Evolutionary conservation across 2,888 invertebrate species (phyloP), one percentile per base, ranked within the genome.

Genomic region (Apamea anceps): DNA sequence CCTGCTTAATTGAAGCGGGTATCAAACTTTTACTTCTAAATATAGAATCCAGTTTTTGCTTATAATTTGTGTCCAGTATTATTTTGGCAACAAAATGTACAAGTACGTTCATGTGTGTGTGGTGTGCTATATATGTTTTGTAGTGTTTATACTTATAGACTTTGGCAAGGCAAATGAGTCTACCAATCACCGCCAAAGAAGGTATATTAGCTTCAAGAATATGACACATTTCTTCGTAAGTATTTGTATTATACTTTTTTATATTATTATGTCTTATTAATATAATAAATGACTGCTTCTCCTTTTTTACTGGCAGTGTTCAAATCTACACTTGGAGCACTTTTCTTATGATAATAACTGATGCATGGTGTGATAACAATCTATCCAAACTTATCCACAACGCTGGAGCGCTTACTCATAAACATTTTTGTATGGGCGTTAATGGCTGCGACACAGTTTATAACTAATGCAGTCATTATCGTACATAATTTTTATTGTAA

Each of bases 151-250:
- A 15, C 76, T 93, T 32, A 89, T 94, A 75, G 92, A 94, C 74
- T 89, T 87, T 51, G 91, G 94, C 80, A 92, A 93, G 51, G 95
- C 94, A 4, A 93, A 91, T 80, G 91, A 92, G 72, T 84, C 80
- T 25, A 77, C 72, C 42, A 89, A 51, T 72, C 85, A 91, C 28
- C 90, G 95, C 45, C 91, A 92, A 12, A 93, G 78, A 80, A 92
- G 96, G 84, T 96, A 91, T 85, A 84, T 96, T 62, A 92, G 92
- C 63, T 95, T 96, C 72, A 89, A 87, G 62, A 96, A 96, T 85
- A 91, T 93, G 76, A 91, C 96, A 5, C 93, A 90, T 84, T 95
- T 96, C 85, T 96, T 96, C 74, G 96, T 96, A 91, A 96, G 96
- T 76, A 82, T 54, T n/a, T n/a, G n/a, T 13, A 60, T n/a, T 13